These are phyloP conservation scores for Agelastica alni DNA, from an alignment of 2,888 invertebrate genomes.

Conservation along the genomic window DNA sequence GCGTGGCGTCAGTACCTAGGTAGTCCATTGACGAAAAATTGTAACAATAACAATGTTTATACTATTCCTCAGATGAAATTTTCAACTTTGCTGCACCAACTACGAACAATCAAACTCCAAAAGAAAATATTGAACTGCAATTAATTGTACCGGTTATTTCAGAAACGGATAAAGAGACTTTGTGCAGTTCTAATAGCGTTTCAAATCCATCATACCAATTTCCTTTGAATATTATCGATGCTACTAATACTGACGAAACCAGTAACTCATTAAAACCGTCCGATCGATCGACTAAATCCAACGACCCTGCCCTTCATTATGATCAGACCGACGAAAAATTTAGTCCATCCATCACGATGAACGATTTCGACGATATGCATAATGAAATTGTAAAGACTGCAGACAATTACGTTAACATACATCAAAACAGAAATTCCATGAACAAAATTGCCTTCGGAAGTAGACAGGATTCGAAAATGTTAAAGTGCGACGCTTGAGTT, in stretches of 20 bases:
- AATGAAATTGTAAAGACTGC: constrained; percentile 47
- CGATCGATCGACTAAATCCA: too few species aligned
- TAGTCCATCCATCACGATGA: too few species aligned
- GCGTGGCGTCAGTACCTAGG: too few species aligned
- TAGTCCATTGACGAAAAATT: too few species aligned
- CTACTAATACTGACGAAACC: too few species aligned
- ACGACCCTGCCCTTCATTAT: too few species aligned
- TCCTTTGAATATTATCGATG: constrained; percentile 39
- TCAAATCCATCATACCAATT: constrained; percentile 54
- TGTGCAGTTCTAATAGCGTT: constrained; percentile 35
- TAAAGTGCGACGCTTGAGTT: too few species aligned
- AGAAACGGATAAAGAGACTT: constrained; percentile 41
- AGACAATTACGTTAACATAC: constrained; percentile 63
- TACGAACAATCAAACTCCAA: constrained; percentile 36
- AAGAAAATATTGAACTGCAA: constrained; percentile 55
- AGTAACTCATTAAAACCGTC: too few species aligned
- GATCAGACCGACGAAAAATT: too few species aligned
- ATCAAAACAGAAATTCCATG: constrained; percentile 57
- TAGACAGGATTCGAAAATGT: too few species aligned
- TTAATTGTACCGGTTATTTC: constrained; percentile 62
- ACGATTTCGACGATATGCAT: constrained; percentile 19
- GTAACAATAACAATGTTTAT: neutral
- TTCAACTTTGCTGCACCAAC: constrained; percentile 56
- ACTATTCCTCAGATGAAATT: constrained; percentile 23
- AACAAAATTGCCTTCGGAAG: too few species aligned